phyloP scores from a whole-genome alignment of 2,797 vertebrate genomes.

The Mus minutoides region DNA sequence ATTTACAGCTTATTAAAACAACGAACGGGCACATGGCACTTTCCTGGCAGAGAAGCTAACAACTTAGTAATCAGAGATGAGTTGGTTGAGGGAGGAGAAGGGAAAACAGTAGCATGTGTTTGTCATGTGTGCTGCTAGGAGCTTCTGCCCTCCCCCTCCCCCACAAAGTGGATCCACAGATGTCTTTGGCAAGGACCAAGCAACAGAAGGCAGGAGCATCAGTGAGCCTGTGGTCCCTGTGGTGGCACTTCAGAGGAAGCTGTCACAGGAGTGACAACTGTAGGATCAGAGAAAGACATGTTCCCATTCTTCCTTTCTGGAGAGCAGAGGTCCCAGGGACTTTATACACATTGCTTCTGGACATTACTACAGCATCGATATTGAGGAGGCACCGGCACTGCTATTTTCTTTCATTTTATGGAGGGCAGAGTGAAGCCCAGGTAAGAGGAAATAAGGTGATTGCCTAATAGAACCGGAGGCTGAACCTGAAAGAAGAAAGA shows the following conservation, averaged over 20 bases:
- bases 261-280: not conserved
- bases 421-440: not conserved
- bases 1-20: conserved; percentile 24
- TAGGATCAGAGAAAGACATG: not conserved
- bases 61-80: conserved; percentile 3
- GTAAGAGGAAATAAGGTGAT: not conserved
- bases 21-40: conserved; percentile 13
- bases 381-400: not conserved
- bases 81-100: not conserved
- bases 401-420: not conserved
- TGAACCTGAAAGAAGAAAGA: not conserved
- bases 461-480: not conserved
- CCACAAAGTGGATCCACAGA: not conserved
- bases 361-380: not conserved
- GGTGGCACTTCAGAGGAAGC: not conserved
- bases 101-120: conserved; percentile 66
- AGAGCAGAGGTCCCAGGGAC: not conserved
- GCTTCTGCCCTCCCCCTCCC: conserved; percentile 2
- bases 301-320: not conserved
- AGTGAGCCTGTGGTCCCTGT: not conserved
- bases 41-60: conserved; percentile 53
- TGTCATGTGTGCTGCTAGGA: conserved; percentile 16
- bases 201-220: not conserved
- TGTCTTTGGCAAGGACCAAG: not conserved
- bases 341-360: rapidly evolving